Conservation (phyloP, 2,888 invertebrate species). For the Furcula furcula region DNA sequence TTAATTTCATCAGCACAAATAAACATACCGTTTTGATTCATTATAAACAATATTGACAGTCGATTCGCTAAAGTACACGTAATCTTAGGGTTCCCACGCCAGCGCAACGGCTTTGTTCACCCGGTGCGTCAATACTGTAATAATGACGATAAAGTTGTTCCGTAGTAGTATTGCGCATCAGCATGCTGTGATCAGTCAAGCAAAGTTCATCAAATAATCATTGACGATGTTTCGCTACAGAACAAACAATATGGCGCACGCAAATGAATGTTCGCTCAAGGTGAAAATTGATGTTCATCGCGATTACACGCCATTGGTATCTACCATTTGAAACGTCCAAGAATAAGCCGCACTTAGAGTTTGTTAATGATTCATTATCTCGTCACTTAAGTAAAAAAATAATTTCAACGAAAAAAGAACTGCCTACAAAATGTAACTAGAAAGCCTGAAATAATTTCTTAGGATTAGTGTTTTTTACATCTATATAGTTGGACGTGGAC, state of each 20-base stretch:
- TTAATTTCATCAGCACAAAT: too few species aligned
- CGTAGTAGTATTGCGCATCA: slow-evolving; percentile 21
- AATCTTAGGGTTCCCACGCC: not conserved
- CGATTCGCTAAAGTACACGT: not conserved
- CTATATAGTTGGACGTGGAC: too few species aligned
- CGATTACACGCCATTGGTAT: slow-evolving; percentile 54
- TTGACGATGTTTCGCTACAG: slow-evolving; percentile 45
- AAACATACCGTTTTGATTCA: too few species aligned
- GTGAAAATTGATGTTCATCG: slow-evolving; percentile 63
- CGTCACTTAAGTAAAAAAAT: too few species aligned
- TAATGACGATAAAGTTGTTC: slow-evolving; percentile 12
- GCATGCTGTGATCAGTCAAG: slow-evolving; percentile 44
- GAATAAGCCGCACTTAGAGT: too few species aligned
- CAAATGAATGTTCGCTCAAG: slow-evolving; percentile 60
- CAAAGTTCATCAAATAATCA: slow-evolving; percentile 37
- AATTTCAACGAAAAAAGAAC: too few species aligned
- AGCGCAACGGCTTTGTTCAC: not conserved
- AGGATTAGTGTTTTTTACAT: too few species aligned
- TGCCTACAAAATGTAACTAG: too few species aligned
- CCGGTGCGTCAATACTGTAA: slow-evolving; percentile 22
- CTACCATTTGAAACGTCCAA: too few species aligned
- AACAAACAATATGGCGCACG: slow-evolving; percentile 52
- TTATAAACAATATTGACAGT: too few species aligned
- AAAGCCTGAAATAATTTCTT: too few species aligned
- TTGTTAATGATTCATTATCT: too few species aligned